Conservation (phyloP, 1,140 invertebrate genomes). For the Oreohelix idahoensis region DNA sequence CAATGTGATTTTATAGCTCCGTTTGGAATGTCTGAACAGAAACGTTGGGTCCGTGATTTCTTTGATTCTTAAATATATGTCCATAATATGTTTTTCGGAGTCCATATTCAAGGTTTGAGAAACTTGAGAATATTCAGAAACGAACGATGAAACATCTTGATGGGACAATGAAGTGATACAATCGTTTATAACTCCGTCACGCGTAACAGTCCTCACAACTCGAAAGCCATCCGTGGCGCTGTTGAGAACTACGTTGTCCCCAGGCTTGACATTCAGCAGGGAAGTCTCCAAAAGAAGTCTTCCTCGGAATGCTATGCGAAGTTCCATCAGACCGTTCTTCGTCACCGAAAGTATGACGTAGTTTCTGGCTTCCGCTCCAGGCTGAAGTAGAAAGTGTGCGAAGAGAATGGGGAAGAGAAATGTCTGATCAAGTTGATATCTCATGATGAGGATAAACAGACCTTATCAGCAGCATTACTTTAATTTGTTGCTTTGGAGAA, state of each 20-base stretch:
- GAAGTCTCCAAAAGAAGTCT: conserved; percentile 42
- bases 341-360: conserved; percentile 43
- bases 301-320: conserved; percentile 35
- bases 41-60: not conserved
- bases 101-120: not conserved
- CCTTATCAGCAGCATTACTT: too few relatives aligned
- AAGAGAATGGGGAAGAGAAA: not conserved
- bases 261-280: not conserved
- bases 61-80: not conserved
- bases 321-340: conserved; percentile 41
- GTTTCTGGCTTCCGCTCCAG: not conserved
- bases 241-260: not conserved
- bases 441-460: too few relatives aligned
- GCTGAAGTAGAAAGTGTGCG: not conserved
- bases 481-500: too few relatives aligned
- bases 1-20: not conserved
- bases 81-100: not conserved
- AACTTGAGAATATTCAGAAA: not conserved
- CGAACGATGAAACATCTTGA: not conserved
- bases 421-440: not conserved
- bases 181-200: conserved; percentile 3
- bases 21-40: not conserved
- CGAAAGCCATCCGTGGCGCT: not conserved
- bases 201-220: not conserved
- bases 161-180: not conserved